These are phyloP conservation scores for Pseudomyrmex dendroicus DNA, from an alignment of 1,140 invertebrate genomes.

Conservation along the genomic window DNA sequence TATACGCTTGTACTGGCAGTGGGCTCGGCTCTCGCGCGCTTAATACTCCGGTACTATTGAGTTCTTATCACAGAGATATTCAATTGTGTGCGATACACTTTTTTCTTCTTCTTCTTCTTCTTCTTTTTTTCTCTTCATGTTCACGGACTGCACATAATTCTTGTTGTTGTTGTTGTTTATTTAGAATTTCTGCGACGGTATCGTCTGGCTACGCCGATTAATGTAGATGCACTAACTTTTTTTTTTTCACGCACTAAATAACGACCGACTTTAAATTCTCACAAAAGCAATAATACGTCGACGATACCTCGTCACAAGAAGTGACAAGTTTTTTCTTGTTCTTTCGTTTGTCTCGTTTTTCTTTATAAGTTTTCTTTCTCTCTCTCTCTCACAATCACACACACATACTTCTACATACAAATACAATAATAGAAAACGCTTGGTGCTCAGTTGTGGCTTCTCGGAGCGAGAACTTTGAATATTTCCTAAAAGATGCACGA, in stretches of 20 bases:
- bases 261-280: conserved; percentile 22
- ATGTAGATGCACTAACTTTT: conserved; percentile 49
- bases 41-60: conserved; percentile 79
- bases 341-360: conserved; percentile 42
- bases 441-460: conserved; percentile 11
- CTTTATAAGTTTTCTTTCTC: background rate
- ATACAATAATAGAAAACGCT: conserved; percentile 35
- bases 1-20: conserved; percentile 79
- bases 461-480: conserved; percentile 10
- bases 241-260: conserved; percentile 39
- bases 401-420: conserved; percentile 31
- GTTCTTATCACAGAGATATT: conserved; percentile 81
- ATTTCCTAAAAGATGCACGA: conserved; percentile 1
- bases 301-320: conserved; percentile 55
- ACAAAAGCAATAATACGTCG: conserved; percentile 41
- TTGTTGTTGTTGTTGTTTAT: conserved; percentile 21
- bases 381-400: background rate
- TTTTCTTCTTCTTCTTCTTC: too few relatives aligned
- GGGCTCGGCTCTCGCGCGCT: conserved; percentile 74
- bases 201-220: conserved; percentile 52
- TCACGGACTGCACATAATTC: background rate
- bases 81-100: conserved; percentile 76
- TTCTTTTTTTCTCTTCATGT: background rate
- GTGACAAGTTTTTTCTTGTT: background rate
- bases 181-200: conserved; percentile 21